A percentile compares a stretch with the other conserved stretches of the same genome.
Evolutionary conservation across 2,797 vertebrate genomes (phyloP).

Genomic region (Squalus acanthias): DNA sequence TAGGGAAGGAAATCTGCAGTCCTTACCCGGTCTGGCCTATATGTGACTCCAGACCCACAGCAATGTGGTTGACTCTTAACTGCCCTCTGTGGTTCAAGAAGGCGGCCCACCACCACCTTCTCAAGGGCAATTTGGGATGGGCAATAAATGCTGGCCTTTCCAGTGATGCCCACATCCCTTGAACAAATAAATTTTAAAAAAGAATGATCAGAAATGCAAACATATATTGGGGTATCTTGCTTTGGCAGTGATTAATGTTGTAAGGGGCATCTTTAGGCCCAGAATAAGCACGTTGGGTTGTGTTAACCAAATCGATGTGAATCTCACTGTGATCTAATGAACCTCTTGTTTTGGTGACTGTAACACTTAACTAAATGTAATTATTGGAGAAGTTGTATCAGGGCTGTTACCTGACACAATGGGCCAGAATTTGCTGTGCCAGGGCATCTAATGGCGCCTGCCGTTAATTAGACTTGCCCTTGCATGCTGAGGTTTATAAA

Average conservation of each 20-base stretch:
- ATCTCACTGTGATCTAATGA: no score
- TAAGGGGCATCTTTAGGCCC: background rate
- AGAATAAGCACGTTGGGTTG: background rate
- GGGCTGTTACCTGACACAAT: background rate
- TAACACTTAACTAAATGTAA: background rate
- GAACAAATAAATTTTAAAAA: no score
- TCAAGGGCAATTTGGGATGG: no score
- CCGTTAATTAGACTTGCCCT: background rate
- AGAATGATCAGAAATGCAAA: background rate
- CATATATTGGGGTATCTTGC: background rate
- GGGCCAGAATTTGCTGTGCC: background rate
- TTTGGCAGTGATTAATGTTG: background rate
- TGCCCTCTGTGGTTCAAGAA: no score
- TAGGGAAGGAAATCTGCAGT: no score
- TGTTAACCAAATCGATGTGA: background rate
- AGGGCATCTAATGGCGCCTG: background rate
- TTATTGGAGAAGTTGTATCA: background rate
- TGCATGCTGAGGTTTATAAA: background rate
- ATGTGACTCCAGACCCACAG: no score
- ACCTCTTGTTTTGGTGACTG: no score
- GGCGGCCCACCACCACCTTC: no score
- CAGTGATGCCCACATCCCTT: no score
- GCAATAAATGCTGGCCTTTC: no score
- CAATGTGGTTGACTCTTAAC: no score
- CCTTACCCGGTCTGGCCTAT: no score